These are phyloP conservation scores for Parasteatoda tepidariorum DNA, from an alignment of 1,140 invertebrate species.

Conservation along the genomic window DNA sequence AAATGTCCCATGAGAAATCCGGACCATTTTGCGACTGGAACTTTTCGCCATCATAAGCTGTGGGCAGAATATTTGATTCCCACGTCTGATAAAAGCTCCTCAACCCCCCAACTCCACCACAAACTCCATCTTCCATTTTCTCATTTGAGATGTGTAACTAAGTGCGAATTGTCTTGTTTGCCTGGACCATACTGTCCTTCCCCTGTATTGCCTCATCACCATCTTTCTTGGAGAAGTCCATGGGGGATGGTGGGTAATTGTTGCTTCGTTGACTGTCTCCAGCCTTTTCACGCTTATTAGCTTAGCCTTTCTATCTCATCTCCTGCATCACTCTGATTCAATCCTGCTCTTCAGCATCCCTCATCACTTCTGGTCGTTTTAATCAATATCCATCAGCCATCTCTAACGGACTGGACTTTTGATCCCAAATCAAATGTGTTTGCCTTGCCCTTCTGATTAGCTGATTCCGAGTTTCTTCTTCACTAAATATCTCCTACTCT, in stretches of 20 bases:
- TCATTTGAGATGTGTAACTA: slow-evolving; percentile 34
- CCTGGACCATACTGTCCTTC: not conserved
- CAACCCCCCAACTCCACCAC: not conserved
- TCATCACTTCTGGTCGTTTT: slow-evolving; percentile 18
- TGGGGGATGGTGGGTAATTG: slow-evolving; percentile 21
- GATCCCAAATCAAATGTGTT: slow-evolving; percentile 21
- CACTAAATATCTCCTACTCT: not conserved
- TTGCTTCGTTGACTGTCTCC: slow-evolving; percentile 43
- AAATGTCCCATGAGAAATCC: slow-evolving; percentile 17
- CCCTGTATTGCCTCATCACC: slow-evolving; percentile 8
- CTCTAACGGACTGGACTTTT: not conserved
- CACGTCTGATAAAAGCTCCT: not conserved
- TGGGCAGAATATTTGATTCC: slow-evolving; percentile 32
- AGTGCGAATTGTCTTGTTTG: slow-evolving; percentile 44
- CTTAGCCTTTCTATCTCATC: not conserved
- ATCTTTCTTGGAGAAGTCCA: slow-evolving; percentile 23
- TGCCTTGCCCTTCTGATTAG: slow-evolving; percentile 4
- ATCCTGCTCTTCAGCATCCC: not conserved
- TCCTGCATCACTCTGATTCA: not conserved
- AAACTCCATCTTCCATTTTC: slow-evolving; percentile 1
- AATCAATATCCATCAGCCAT: slow-evolving; percentile 15
- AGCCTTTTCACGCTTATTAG: slow-evolving; percentile 49
- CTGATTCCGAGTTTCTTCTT: not conserved
- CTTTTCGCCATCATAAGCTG: slow-evolving; percentile 31
- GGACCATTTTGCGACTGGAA: slow-evolving; percentile 29